Evolutionary conservation across 2,888 invertebrate genomes (phyloP), one percentile per base, ranked within the genome.

Genomic region (Seira ritae): DNA sequence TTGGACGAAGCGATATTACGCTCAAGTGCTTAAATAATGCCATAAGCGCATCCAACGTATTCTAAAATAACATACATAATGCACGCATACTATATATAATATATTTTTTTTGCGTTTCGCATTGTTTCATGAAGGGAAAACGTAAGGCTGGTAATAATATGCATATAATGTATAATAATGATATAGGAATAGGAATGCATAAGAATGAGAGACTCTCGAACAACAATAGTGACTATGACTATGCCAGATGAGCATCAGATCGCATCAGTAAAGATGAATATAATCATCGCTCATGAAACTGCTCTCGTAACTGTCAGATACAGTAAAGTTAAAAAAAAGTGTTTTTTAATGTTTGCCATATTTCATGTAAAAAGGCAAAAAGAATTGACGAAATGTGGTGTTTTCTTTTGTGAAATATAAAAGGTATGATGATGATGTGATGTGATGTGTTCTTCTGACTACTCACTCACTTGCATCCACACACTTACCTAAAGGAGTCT

Each of bases 271-370:
- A n/a, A n/a, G n/a, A n/a, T n/a, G n/a, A 4, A 31, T 31, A 31
- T 31, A 2, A 8, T 31, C 31, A 31, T 31, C 2, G 31, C 31
- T 4, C 31, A 31, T 31, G 31, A 31, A 31, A 31, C 31, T 31
- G 31, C 31, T 55, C 17, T 55, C 17, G 55, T 55, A 55, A 55
- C 55, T 55, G 55, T 15, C 55, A 55, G 55, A 55, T 55, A 55
- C n/a, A 55, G 55, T 55, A 55, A 55, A 55, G 6, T 17, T n/a
- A n/a, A 31, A 31, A 31, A 31, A 55, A 12, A 55, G 55, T 17
- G 55, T 55, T 55, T 78, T 78, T 78, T 50, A 31, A 78, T 72
- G 78, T 46, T 78, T 71, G 66, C 20, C 22, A 70, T 78, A 71
- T 71, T 72, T 71, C 78, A 71, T 78, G 62, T 66, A 66, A 78